A percentile compares a stretch with the other conserved stretches of the same genome.
Conservation (phyloP, 2,888 invertebrate genomes). For the Leptopilina myrica region DNA sequence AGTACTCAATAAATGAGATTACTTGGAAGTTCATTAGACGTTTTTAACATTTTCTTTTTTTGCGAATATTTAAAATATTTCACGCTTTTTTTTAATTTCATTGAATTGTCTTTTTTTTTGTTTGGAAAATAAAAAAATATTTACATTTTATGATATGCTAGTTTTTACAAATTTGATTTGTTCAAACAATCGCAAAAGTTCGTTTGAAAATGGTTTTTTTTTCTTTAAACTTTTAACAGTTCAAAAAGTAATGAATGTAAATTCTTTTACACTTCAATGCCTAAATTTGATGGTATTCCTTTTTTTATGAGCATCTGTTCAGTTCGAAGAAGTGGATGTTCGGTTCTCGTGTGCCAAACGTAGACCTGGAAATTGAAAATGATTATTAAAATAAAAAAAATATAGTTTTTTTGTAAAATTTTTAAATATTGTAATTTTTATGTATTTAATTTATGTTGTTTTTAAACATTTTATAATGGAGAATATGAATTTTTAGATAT, state of each 20-base stretch:
- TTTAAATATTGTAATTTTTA: too few relatives aligned
- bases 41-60: too few relatives aligned
- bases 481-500: not conserved
- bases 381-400: not conserved
- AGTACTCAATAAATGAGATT: not conserved
- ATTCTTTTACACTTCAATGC: constrained; percentile 80
- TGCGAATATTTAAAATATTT: too few relatives aligned
- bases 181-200: not conserved
- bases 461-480: too few relatives aligned
- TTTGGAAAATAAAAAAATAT: too few relatives aligned
- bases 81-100: too few relatives aligned
- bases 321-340: constrained; percentile 87
- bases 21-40: too few relatives aligned
- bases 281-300: constrained; percentile 79
- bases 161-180: not conserved
- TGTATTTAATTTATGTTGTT: too few relatives aligned
- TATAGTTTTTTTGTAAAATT: too few relatives aligned
- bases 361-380: constrained; percentile 81
- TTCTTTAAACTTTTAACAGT: not conserved
- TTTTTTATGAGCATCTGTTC: constrained; percentile 81
- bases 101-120: too few relatives aligned
- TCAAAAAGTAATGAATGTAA: too few relatives aligned
- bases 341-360: constrained; percentile 99
- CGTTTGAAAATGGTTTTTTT: not conserved
- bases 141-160: not conserved